Base-by-base conservation (phyloP, 2,797 vertebrate genomes). In the Decapterus maruadsi region DNA sequence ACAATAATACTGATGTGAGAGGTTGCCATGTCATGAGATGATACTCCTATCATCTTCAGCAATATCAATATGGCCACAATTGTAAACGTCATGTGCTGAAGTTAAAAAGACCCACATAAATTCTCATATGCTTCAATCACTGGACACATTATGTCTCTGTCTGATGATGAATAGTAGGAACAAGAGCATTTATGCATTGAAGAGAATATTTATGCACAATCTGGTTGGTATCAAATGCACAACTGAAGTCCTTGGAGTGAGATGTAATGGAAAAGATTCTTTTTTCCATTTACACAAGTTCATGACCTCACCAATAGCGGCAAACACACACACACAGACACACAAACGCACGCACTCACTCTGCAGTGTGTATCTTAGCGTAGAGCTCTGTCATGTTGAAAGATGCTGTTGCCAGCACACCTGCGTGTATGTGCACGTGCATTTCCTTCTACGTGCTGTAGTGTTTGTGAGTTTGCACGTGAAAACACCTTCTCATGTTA, bases 351-450 rank as follows among this genome's bases (percentile, higher is more conserved):
- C 40, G 3, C 40, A 42, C 40, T 12, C 63, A 57, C 36, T 68
- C 59, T 45, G 50, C 20, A 55, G n/a, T 4, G 11, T 50, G 29
- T 45, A 73, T 70, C 67, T 84, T 31, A 3, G 62, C 19, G 68
- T 65, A 68, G 40, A 82, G 56, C 7, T 14, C 22, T 5, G 6
- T 82, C 65, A 77, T 67, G 78, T 53, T 89, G 82, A 89, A 83
- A 81, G 84, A 86, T 84, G 70, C 69, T 82, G 76, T 84, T 87
- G 73, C 73, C 85, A 85, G 81, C 71, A 77, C 89, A 90, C 84
- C 89, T 87, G 83, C 53, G 61, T 75, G 71, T 60, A 48, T 56
- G 31, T 36, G 43, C 17, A 78, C 20, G 42, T 61, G 65, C 2
- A 58, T 83, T 76, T 77, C 29, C 53, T 60, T 63, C 31, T 43